Conservation (phyloP, 2,888 invertebrate genomes). For the Eugnorisma glareosa region DNA sequence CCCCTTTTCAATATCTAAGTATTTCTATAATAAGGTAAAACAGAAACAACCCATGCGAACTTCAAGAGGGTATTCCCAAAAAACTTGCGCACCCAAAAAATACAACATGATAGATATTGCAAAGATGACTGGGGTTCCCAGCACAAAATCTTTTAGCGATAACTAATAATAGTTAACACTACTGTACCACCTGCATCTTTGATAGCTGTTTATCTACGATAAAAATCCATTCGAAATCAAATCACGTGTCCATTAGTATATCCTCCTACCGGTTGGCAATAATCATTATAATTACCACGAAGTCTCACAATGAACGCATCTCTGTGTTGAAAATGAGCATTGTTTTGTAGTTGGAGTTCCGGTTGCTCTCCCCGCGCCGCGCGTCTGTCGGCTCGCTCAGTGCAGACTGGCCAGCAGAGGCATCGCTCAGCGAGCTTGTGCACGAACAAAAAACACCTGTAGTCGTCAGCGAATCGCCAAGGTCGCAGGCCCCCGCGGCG, state of each 20-base stretch:
- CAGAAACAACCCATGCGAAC: neutral
- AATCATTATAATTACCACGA: constrained; percentile 55
- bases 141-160: neutral
- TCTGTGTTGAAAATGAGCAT: constrained; percentile 70
- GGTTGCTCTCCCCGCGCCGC: constrained; percentile 78
- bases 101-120: neutral
- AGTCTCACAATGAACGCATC: constrained; percentile 54
- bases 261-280: constrained; percentile 36
- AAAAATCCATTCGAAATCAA: constrained; percentile 30
- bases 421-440: constrained; percentile 81
- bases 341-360: constrained; percentile 81
- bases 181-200: constrained; percentile 17
- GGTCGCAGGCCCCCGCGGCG: constrained; percentile 88
- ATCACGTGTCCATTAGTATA: constrained; percentile 42
- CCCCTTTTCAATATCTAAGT: too few relatives aligned
- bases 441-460: constrained; percentile 90
- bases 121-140: constrained; percentile 4
- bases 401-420: constrained; percentile 75
- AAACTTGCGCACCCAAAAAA: neutral
- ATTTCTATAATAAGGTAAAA: neutral
- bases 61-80: constrained; percentile 3
- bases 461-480: constrained; percentile 88
- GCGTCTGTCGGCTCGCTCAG: constrained; percentile 69
- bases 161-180: constrained; percentile 17
- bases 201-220: constrained; percentile 36